Base-by-base conservation (phyloP, 2,888 invertebrate species). In the Cancer borealis region DNA sequence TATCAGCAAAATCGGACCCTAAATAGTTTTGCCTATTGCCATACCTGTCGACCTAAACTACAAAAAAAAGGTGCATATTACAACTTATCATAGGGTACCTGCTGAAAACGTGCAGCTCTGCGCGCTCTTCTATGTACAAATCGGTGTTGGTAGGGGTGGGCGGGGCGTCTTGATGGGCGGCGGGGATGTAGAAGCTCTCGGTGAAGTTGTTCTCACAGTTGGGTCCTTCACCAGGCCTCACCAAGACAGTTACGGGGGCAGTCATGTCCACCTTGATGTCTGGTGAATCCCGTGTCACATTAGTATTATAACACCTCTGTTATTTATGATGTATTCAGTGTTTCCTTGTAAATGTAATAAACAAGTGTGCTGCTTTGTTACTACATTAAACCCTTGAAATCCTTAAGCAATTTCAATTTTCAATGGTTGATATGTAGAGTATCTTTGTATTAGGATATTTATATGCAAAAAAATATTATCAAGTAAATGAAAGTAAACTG, bases 191-290 rank as follows among this genome's bases (percentile, higher is more conserved):
- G 88, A 92, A 92, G 46, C 92, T 92, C 54, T 17, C 17, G 14
- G 54, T 92, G 66, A 92, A 92, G 92, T 87, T 92, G 73, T 88
- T 92, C 88, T 92, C 92, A 88, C 92, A 92, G 88, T 92, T 92
- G 66, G 92, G 92, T 45, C 92, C 92, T 54, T 92, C 92, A 45
- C 88, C 92, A n/a, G 88, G 92, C 66, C 46, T 39, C 46, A 92
- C 88, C 92, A 92, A 46, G 26, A 87, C 39, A 3, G 88, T 92
- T 66, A 92, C 92, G 47, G 92, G 92, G 46, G 88, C 30, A 0
- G 92, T 92, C 92, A 92, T 92, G 46, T 92, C 92, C 12, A 92
- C 45, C 92, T 88, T 92, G 6, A 92, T 92, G 46, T 66, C 92
- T 92, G 66, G 1, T n/a, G n/a, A 87, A 21, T 5, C 14, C 14